Evolutionary conservation across 2,888 invertebrate genomes (phyloP).

Genomic region (Parelbella ahira): DNA sequence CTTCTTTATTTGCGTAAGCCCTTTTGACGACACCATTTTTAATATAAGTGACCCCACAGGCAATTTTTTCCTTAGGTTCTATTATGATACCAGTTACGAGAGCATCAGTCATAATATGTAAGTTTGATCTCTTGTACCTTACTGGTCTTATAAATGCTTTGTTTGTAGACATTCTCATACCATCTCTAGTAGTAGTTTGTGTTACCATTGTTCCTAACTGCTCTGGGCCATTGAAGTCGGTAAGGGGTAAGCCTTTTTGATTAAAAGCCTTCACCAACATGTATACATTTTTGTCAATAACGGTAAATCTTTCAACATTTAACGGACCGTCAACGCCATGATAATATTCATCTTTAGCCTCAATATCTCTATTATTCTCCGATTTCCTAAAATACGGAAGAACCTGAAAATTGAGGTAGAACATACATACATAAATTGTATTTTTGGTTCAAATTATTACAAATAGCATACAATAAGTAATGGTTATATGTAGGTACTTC

Average conservation of each 20-base stretch:
- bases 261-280: slow-evolving; percentile 79
- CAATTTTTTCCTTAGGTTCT: slow-evolving; percentile 47
- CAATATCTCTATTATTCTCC: slow-evolving; percentile 78
- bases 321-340: slow-evolving; percentile 81
- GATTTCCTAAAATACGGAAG: slow-evolving; percentile 85
- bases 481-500: slow-evolving; percentile 52
- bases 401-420: slow-evolving; percentile 49
- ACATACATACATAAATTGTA: too few species aligned
- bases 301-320: slow-evolving; percentile 81
- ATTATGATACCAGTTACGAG: slow-evolving; percentile 80
- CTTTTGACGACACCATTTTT: slow-evolving; percentile 39
- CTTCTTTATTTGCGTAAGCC: slow-evolving; percentile 74
- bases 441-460: not conserved
- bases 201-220: slow-evolving; percentile 82
- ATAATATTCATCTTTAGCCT: slow-evolving; percentile 64
- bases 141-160: slow-evolving; percentile 83
- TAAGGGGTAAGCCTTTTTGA: slow-evolving; percentile 78
- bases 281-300: slow-evolving; percentile 77
- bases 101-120: slow-evolving; percentile 67
- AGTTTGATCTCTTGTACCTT: slow-evolving; percentile 68
- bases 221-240: slow-evolving; percentile 77
- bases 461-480: not conserved
- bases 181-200: slow-evolving; percentile 81
- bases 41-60: slow-evolving; percentile 51
- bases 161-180: slow-evolving; percentile 82